A percentile compares a stretch with the other conserved stretches of the same genome.
phyloP scores from a whole-genome alignment of 1,140 invertebrate genomes.

The Neuroterus valhalla region DNA sequence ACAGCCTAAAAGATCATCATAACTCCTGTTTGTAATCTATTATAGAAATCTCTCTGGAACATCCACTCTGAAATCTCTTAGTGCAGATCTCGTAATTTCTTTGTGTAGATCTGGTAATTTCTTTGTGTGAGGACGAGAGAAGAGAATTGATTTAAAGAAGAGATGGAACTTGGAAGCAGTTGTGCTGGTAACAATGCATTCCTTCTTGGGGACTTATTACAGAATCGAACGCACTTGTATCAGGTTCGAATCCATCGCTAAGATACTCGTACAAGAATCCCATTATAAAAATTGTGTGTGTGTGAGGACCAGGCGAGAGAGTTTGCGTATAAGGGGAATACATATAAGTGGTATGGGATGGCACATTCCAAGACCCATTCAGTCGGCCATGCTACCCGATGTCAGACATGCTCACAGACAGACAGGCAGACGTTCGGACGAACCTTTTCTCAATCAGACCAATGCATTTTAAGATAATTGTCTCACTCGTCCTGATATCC shows the following conservation, averaged over 20 bases:
- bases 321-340: slow-evolving; percentile 63
- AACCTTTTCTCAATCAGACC: slow-evolving; percentile 45
- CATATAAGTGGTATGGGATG: slow-evolving; percentile 53
- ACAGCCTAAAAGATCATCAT: background rate
- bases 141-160: slow-evolving; percentile 35
- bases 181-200: slow-evolving; percentile 21
- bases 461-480: slow-evolving; percentile 39
- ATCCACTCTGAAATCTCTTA: background rate
- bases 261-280: slow-evolving; percentile 34
- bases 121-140: slow-evolving; percentile 27
- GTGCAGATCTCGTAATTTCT: slow-evolving; percentile 28
- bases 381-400: slow-evolving; percentile 67
- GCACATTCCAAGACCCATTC: slow-evolving; percentile 69
- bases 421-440: slow-evolving; percentile 57
- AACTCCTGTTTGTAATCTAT: background rate
- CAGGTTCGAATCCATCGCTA: slow-evolving; percentile 52
- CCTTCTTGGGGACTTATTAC: slow-evolving; percentile 30
- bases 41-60: background rate
- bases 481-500: slow-evolving; percentile 26
- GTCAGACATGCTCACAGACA: slow-evolving; percentile 70
- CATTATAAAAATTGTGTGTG: slow-evolving; percentile 51
- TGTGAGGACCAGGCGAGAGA: slow-evolving; percentile 44
- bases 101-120: slow-evolving; percentile 17
- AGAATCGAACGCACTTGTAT: slow-evolving; percentile 30
- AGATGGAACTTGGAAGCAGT: slow-evolving; percentile 28